A percentile compares a stretch with the other conserved stretches of the same genome.
phyloP scores from a whole-genome alignment of 2,797 vertebrate genomes.

The Danio albolineatus region DNA sequence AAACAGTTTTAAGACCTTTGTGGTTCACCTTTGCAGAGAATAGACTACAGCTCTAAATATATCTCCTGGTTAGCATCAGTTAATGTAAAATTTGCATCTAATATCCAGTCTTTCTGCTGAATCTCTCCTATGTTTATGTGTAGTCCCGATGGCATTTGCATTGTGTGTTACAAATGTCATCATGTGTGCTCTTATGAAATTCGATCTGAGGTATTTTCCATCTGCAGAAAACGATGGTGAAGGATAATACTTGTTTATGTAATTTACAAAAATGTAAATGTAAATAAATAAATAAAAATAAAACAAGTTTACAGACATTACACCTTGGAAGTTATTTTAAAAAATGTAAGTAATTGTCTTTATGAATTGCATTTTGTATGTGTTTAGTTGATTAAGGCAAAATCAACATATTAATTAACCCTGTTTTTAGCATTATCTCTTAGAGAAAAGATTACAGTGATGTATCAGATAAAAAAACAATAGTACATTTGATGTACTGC shows the following conservation, averaged over 20 bases:
- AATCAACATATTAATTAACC: too few species aligned
- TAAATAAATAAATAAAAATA: background rate
- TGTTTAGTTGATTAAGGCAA: too few species aligned
- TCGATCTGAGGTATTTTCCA: slow-evolving; percentile 13
- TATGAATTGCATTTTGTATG: background rate
- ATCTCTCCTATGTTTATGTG: slow-evolving; percentile 64
- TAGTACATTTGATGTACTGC: background rate
- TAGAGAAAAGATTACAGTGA: background rate
- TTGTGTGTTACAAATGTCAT: slow-evolving; percentile 53
- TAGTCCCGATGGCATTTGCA: slow-evolving; percentile 71
- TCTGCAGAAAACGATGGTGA: background rate
- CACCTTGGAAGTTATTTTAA: too few species aligned
- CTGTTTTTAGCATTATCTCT: background rate
- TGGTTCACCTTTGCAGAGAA: slow-evolving; percentile 60
- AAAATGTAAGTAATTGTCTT: background rate
- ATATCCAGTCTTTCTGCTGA: slow-evolving; percentile 65
- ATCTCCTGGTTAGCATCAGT: slow-evolving; percentile 71
- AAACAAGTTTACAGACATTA: too few species aligned
- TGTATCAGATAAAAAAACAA: slow-evolving; percentile 17
- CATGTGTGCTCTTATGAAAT: slow-evolving; percentile 27
- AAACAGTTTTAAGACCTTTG: background rate
- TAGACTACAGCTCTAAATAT: slow-evolving; percentile 59
- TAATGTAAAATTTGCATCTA: slow-evolving; percentile 79
- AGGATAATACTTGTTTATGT: too few species aligned
- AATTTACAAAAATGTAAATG: background rate